Evolutionary conservation across 2,113 vertebrate genomes (phyloP).

Genomic region (Petroica traversi): DNA sequence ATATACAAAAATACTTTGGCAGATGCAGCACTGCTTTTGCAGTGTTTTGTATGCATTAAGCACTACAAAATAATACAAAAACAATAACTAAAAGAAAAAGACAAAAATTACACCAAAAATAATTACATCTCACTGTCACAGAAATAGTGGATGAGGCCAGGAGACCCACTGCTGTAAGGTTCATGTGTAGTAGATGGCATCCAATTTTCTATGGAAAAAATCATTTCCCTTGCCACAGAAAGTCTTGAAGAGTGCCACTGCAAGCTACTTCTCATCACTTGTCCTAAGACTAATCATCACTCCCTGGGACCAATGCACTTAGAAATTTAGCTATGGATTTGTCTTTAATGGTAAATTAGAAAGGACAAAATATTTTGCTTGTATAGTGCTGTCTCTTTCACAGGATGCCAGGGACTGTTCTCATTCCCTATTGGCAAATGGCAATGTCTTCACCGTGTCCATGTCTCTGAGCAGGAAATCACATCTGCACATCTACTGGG

Average conservation of each 20-base stretch:
- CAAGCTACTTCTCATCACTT: not conserved
- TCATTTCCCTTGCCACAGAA: not conserved
- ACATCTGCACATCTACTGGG: not conserved
- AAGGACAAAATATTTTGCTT: not conserved
- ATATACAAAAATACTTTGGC: not conserved
- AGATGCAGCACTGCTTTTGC: not conserved
- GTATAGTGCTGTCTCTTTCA: rapidly evolving
- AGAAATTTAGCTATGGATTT: not conserved
- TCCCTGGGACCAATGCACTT: not conserved
- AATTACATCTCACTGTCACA: not conserved
- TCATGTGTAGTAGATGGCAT: not conserved
- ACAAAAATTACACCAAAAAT: not conserved
- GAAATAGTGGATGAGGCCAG: not conserved
- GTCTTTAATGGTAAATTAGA: not conserved
- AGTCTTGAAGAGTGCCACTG: not conserved
- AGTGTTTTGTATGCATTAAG: not conserved
- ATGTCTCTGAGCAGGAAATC: not conserved
- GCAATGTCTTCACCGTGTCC: not conserved
- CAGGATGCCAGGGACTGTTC: not conserved
- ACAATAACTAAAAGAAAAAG: not conserved
- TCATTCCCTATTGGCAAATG: not conserved
- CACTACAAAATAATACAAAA: no score
- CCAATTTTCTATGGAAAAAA: not conserved
- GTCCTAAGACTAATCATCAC: not conserved
- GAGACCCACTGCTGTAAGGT: not conserved